Base-by-base conservation (phyloP, 1,140 invertebrate species). In the Drosophila pandora region DNA sequence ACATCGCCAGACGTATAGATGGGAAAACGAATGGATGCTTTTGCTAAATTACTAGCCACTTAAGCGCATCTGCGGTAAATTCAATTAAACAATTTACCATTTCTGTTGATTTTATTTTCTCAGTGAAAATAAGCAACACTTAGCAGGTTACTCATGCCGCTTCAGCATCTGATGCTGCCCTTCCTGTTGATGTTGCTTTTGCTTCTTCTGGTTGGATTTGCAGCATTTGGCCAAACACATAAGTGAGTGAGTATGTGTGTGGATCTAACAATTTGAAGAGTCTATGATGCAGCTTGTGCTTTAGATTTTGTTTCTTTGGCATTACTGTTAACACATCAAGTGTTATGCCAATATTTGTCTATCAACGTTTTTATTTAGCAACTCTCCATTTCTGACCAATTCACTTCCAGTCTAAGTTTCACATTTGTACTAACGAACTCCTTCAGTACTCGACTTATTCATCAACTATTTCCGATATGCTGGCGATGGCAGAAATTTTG, bases 11-110 rank as follows among this genome's bases (percentile, higher is more conserved):
- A 43, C 56, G 63, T 55, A 23, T 43, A 39, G 72, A 67, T 25
- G 61, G 69, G 59, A 76, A 60, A 50, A 56, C 64, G 73, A 63
- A 68, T 65, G 62, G 68, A 64, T 88, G 63, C 79, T 67, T 83
- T 88, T 83, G 72, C 72, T 83, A 88, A 88, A 83, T 88, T 88
- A 88, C 76, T 79, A 75, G 68, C 63, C 88, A 89, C 83, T 88
- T 84, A 88, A 88, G 83, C 84, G 79, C 83, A 88, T 79, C 83
- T 88, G 83, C 79, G 83, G 83, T 88, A 74, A 88, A 88, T 83
- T 88, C 84, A 88, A 88, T 88, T 88, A 88, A 88, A 79, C 84
- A 88, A 88, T 88, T 88, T 88, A 76, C 79, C 71, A 77, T 68
- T 76, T 75, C 76, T 89, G 83, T 88, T 87, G 79, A 88, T 83